Base-by-base conservation (phyloP, 2,888 invertebrate genomes). In the Morpho achilles region DNA sequence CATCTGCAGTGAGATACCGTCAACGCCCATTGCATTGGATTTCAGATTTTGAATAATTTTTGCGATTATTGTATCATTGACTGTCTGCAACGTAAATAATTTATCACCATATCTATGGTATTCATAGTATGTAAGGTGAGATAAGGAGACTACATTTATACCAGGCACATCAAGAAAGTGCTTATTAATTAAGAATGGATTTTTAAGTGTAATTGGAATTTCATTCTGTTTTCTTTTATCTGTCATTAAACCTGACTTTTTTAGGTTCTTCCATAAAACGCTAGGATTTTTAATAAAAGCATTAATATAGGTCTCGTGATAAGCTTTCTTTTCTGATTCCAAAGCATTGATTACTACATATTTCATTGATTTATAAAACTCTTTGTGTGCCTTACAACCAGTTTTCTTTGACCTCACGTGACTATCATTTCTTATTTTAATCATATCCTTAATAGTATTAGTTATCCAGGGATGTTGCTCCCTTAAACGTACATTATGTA, bases 241-340 rank as follows among this genome's bases (percentile, higher is more conserved):
- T 8, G 7, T 42, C 8, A 42, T 1, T 8, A 42, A 42, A 42
- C 7, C 48, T 9, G 16, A 40, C 48, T 50, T n/a, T 40, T 61
- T 54, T 7, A 61, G 44, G 42, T 61, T 50, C 47, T 51, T 61
- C 61, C 61, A 61, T 16, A 57, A 39, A 39, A 45, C 52, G 44
- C 16, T n/a, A 8, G 54, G 50, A 4, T 59, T 43, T 9, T 53
- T 58, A 16, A 56, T 43, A 32, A 56, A 48, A 22, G 8, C 39
- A 41, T 62, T 62, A 8, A 59, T 53, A 42, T 56, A 42, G 7
- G 46, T 40, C 9, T 59, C 44, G 50, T 59, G 58, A 40, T 59
- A 56, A 43, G 48, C 53, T 8, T 10, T 16, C 51, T 54, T 51
- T 58, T 57, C 57, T 1, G 43, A 22, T 8, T 49, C 39, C 23